Conservation (phyloP, 1,140 invertebrate genomes). For the Anastrepha obliqua region DNA sequence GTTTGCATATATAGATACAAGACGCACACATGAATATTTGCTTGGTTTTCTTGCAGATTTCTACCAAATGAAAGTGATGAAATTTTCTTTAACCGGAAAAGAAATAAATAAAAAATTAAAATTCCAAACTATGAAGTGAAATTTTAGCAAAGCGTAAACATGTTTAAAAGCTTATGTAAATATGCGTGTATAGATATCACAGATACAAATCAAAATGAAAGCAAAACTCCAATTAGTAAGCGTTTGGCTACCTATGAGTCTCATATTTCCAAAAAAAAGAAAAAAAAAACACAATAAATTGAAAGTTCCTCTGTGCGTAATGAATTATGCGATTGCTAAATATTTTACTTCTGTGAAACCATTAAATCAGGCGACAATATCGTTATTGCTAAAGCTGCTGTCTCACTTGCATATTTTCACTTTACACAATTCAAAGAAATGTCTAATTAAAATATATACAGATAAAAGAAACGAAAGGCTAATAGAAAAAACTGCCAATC, state of each 20-base stretch:
- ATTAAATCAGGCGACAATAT: not conserved
- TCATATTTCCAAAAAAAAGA: not conserved
- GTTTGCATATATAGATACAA: not conserved
- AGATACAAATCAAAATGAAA: slow-evolving; percentile 18
- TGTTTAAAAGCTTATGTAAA: slow-evolving; percentile 24
- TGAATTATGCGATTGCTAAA: not conserved
- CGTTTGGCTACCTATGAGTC: not conserved
- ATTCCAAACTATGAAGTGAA: not conserved
- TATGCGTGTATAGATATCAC: not conserved
- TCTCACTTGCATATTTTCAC: slow-evolving; percentile 8
- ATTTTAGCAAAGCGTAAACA: not conserved
- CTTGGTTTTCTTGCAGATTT: not conserved
- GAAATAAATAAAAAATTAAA: not conserved
- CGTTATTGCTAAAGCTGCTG: not conserved
- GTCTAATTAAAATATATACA: slow-evolving; percentile 2
- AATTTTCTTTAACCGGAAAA: not conserved
- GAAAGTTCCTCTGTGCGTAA: not conserved
- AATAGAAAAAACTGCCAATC: slow-evolving; percentile 35
- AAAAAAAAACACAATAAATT: not conserved
- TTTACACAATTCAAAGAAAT: slow-evolving; percentile 19
- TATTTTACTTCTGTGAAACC: not conserved
- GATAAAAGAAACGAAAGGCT: not conserved
- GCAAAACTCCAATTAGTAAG: not conserved
- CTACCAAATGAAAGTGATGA: slow-evolving; percentile 34
- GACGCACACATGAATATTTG: not conserved